Evolutionary conservation across 2,888 invertebrate species (phyloP).

Genomic region (Standfussiana lucernea): DNA sequence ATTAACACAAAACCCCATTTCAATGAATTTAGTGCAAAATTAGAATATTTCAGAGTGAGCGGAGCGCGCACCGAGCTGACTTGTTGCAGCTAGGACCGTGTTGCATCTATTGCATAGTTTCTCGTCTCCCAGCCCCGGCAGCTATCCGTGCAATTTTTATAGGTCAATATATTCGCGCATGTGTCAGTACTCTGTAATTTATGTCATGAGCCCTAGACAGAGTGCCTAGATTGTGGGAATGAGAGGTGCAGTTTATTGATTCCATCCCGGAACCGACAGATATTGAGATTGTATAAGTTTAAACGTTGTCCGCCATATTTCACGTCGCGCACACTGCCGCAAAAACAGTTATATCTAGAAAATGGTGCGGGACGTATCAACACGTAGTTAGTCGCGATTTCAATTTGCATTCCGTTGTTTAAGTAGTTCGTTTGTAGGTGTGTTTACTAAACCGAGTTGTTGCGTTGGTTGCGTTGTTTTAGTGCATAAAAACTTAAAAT

Average conservation of each 20-base stretch:
- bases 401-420: neutral
- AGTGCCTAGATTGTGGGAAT: slow-evolving; percentile 41
- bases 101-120: slow-evolving; percentile 61
- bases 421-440: neutral
- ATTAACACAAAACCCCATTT: slow-evolving; percentile 16
- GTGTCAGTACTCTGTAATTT: slow-evolving; percentile 59
- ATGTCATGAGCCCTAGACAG: slow-evolving; percentile 50
- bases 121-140: slow-evolving; percentile 26
- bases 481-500: neutral
- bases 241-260: slow-evolving; percentile 44
- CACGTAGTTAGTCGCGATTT: neutral
- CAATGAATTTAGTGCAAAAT: slow-evolving; percentile 1
- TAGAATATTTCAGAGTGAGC: neutral
- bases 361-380: neutral
- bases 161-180: slow-evolving; percentile 68
- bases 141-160: slow-evolving; percentile 60
- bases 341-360: slow-evolving; percentile 33
- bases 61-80: slow-evolving; percentile 37
- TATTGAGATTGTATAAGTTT: slow-evolving; percentile 2
- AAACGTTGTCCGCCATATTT: slow-evolving; percentile 7
- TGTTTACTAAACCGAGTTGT: neutral
- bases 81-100: slow-evolving; percentile 59
- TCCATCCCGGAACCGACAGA: slow-evolving; percentile 14
- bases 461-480: slow-evolving; percentile 4
- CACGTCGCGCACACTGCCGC: slow-evolving; percentile 1